Percentiles rank a stretch among this genome's conserved stretches.
Conservation (phyloP, 2,113 vertebrate genomes). For the Hydrolagus affinis region DNA sequence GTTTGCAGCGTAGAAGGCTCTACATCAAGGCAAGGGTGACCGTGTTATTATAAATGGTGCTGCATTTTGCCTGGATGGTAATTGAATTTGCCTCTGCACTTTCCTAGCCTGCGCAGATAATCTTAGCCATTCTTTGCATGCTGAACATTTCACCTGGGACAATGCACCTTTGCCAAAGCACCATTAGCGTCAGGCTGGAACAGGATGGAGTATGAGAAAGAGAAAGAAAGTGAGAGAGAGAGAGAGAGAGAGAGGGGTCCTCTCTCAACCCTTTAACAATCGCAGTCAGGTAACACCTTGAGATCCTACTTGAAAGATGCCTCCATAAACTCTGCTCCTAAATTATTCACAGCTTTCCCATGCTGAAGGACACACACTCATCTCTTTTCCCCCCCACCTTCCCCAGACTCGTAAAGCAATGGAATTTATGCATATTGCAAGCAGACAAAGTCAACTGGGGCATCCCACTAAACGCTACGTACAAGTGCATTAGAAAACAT, state of each 20-base stretch:
- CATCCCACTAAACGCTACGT: neutral
- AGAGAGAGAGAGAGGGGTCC: too few relatives aligned
- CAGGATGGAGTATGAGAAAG: neutral
- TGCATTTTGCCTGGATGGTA: neutral
- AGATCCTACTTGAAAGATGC: neutral
- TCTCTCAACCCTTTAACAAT: neutral
- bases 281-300: neutral
- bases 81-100: neutral
- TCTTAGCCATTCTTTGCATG: neutral
- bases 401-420: neutral
- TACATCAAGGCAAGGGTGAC: too few relatives aligned
- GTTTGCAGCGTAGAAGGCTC: too few relatives aligned
- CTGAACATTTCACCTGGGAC: neutral
- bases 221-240: too few relatives aligned
- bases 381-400: too few relatives aligned
- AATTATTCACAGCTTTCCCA: neutral
- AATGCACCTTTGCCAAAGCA: neutral
- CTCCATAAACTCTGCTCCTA: neutral
- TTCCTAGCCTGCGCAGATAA: neutral
- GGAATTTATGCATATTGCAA: neutral
- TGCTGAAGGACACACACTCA: neutral
- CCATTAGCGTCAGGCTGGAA: neutral
- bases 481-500: too few relatives aligned
- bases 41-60: neutral
- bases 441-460: neutral